Conservation (phyloP, 1,140 invertebrate species). For the Lasaia peninsularis region DNA sequence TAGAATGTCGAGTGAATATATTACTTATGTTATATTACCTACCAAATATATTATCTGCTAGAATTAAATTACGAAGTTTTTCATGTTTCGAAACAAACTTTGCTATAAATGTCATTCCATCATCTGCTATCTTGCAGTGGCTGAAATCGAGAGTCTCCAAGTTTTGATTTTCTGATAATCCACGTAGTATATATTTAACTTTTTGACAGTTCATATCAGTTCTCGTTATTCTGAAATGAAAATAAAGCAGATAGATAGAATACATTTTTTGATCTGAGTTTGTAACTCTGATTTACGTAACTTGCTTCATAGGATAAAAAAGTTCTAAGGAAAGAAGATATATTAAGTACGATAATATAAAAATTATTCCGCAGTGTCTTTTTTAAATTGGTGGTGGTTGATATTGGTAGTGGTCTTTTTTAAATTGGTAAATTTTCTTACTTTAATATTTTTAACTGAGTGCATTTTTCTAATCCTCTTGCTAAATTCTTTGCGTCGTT, state of each 20-base stretch:
- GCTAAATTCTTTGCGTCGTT: constrained; percentile 71
- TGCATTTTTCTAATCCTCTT: constrained; percentile 64
- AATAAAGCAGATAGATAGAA: neutral
- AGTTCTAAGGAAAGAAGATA: too few relatives aligned
- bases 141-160: constrained; percentile 72
- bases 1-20: neutral
- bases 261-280: neutral
- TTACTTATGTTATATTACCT: constrained; percentile 2
- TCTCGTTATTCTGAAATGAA: constrained; percentile 62
- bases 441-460: constrained; percentile 57
- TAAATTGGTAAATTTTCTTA: constrained; percentile 25
- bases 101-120: constrained; percentile 58
- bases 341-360: too few relatives aligned
- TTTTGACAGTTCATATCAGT: constrained; percentile 73
- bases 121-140: constrained; percentile 72
- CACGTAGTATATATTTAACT: constrained; percentile 69
- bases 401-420: too few relatives aligned
- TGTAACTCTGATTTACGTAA: too few relatives aligned
- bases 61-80: constrained; percentile 55
- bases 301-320: too few relatives aligned
- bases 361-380: too few relatives aligned
- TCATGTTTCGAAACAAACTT: constrained; percentile 68
- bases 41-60: constrained; percentile 75
- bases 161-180: constrained; percentile 52
- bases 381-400: too few relatives aligned